Base-by-base conservation (phyloP, 2,797 vertebrate species). In the Echiichthys vipera region DNA sequence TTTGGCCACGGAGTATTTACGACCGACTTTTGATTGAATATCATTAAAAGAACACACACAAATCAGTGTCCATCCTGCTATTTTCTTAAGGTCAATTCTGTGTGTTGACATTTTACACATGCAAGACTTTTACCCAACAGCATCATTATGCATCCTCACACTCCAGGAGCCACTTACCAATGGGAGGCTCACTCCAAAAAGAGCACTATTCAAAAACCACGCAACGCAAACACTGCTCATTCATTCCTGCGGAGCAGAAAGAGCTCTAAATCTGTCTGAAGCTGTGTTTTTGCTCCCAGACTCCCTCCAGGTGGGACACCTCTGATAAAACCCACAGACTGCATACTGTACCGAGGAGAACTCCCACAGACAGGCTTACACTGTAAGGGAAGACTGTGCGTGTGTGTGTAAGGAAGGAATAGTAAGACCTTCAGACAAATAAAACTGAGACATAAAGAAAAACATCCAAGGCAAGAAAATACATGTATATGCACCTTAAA, bases 311-410 rank as follows among this genome's bases (percentile, higher is more conserved):
- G 88, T 90, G 86, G 87, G 87, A 89, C 81, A 87, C 86, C 90
- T 90, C 83, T 90, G 90, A 91, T 90, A 88, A 86, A 92, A 88
- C 81, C 90, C 90, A 90, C 91, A 92, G 87, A 63, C 90, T 81
- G 78, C 74, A 71, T 15, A 85, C 83, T 88, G 90, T 90, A 77
- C 84, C 7, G 22, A 69, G 86, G 46, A 89, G 88, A 90, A 90
- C 90, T 89, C 90, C 88, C 90, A 91, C 88, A 91, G 80, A 91
- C 89, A 91, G 77, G 78, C 86, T 66, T 24, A 80, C 39, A 89
- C 82, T 88, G 87, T 89, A n/a, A 84, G 74, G 34, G 20, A 54
- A 50, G 67, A 46, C 37, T 55, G 15, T 49, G 37, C 66, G 42
- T 61, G 67, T 65, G 78, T 53, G 67, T 56, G 42, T 32, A 18